phyloP scores from a whole-genome alignment of 1,140 invertebrate species.

The Neotoxoptera formosana region DNA sequence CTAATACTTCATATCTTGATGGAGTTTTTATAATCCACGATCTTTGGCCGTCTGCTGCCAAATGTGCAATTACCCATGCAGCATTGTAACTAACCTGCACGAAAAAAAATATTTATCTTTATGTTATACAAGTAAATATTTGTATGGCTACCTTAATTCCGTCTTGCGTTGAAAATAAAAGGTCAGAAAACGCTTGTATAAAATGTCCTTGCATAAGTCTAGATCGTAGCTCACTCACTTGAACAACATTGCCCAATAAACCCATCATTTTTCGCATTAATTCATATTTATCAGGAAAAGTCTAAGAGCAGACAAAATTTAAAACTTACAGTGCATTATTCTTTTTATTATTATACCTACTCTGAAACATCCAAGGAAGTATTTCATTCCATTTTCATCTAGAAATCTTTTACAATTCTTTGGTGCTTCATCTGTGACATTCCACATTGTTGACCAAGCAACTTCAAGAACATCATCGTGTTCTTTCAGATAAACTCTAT shows the following conservation, averaged over 20 bases:
- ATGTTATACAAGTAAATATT: constrained; percentile 29
- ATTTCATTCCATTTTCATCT: constrained; percentile 83
- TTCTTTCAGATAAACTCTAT: constrained; percentile 74
- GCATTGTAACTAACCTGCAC: constrained; percentile 92
- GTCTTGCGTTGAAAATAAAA: constrained; percentile 85
- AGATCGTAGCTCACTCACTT: constrained; percentile 84
- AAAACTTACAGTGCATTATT: background rate
- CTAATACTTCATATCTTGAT: constrained; percentile 76
- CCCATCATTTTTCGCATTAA: constrained; percentile 97
- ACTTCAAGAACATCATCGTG: constrained; percentile 94
- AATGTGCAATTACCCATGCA: constrained; percentile 93
- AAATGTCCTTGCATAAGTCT: constrained; percentile 86
- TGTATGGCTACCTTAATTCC: constrained; percentile 83
- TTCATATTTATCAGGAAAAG: constrained; percentile 87
- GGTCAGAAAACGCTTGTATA: constrained; percentile 83
- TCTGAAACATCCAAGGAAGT: constrained; percentile 87
- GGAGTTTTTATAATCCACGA: constrained; percentile 82
- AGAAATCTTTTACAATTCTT: constrained; percentile 91
- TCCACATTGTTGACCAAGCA: constrained; percentile 98
- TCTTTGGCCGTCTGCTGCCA: constrained; percentile 88
- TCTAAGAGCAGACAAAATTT: constrained; percentile 66
- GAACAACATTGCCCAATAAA: constrained; percentile 93
- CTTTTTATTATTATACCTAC: constrained; percentile 63
- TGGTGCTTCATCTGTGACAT: constrained; percentile 96
- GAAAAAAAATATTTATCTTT: constrained; percentile 57